These are phyloP conservation scores for Leptinotarsa peninsularis DNA, from an alignment of 2,888 invertebrate genomes.

Conservation along the genomic window DNA sequence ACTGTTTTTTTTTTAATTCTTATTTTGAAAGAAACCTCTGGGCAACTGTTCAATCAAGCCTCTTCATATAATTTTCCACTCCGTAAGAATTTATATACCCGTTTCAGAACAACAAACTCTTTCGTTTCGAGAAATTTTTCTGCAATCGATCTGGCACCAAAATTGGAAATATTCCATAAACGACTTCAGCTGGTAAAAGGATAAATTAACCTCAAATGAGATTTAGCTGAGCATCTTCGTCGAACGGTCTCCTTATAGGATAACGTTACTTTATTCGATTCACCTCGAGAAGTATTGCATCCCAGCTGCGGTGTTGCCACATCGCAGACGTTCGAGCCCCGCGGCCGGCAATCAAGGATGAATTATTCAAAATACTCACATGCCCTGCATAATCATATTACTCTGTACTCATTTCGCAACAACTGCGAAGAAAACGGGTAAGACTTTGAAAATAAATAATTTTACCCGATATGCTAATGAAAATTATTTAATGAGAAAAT, in stretches of 20 bases:
- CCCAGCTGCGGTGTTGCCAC: conserved; percentile 22
- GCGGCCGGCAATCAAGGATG: conserved; percentile 32
- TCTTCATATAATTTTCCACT: too few species aligned
- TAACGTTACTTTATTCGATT: conserved; percentile 53
- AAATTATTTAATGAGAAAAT: too few species aligned
- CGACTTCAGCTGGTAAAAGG: conserved; percentile 8
- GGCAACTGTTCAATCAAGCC: too few species aligned
- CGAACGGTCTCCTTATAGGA: conserved; percentile 34
- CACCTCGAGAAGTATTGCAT: conserved; percentile 43
- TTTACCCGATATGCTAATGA: conserved; percentile 4
- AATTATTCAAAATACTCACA: conserved; percentile 28
- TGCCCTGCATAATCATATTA: conserved; percentile 11
- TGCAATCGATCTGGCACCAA: neutral
- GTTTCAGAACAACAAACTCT: too few species aligned
- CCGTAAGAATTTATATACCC: too few species aligned
- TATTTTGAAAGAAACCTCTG: too few species aligned
- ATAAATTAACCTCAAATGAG: conserved; percentile 39
- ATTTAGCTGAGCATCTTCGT: conserved; percentile 36
- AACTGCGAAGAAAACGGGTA: conserved; percentile 7
- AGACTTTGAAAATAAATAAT: conserved; percentile 7
- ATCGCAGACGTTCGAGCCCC: conserved; percentile 28
- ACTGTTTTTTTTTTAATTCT: too few species aligned
- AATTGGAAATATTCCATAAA: conserved; percentile 14
- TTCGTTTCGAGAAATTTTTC: neutral
- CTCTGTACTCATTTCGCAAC: conserved; percentile 5